Conservation (phyloP, 2,888 invertebrate species). For the Sminthurinus aureus region DNA sequence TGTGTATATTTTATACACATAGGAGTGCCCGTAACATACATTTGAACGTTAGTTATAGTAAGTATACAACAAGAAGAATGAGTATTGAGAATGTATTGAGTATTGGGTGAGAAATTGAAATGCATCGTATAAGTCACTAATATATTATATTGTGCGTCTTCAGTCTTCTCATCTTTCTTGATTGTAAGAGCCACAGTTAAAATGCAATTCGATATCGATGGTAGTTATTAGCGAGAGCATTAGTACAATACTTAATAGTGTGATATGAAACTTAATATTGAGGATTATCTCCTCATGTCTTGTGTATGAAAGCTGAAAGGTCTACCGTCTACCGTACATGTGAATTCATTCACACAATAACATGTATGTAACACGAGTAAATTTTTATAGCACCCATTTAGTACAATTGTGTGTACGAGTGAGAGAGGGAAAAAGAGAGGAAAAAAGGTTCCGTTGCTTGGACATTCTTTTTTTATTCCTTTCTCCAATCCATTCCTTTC, state of each 20-base stretch:
- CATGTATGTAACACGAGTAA: background rate
- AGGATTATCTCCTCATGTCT: no score
- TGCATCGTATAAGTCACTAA: background rate
- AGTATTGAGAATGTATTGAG: background rate
- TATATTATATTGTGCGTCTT: no score
- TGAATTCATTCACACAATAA: background rate
- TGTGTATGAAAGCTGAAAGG: no score
- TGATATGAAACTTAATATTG: background rate
- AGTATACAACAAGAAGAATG: background rate
- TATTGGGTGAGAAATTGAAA: background rate
- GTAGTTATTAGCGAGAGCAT: background rate
- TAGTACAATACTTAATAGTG: background rate
- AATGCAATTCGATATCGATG: background rate
- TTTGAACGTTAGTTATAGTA: background rate
- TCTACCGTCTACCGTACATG: no score
- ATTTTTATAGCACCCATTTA: slow-evolving; percentile 1
- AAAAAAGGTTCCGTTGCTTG: slow-evolving; percentile 13
- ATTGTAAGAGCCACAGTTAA: background rate
- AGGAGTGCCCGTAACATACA: background rate
- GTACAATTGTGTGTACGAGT: background rate
- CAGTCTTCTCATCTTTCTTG: background rate
- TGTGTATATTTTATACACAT: no score
- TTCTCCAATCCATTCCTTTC: background rate
- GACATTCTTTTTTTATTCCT: background rate
- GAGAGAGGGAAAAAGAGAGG: background rate